Conservation (phyloP, 2,888 invertebrate species). For the Hyposoter didymator region DNA sequence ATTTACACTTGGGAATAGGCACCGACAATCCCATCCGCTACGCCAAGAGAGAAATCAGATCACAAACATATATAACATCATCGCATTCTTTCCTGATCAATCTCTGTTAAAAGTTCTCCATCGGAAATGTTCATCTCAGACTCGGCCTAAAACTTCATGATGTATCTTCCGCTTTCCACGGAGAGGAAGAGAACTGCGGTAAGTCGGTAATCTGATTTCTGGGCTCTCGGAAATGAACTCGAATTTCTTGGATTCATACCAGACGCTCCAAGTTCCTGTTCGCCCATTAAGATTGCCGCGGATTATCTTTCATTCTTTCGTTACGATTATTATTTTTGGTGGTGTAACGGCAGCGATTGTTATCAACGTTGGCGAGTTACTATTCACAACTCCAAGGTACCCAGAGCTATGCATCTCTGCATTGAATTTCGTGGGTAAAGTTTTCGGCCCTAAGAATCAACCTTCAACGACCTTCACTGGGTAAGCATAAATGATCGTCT, state of each 20-base stretch:
- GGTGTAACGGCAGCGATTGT: conserved; percentile 6
- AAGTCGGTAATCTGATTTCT: not conserved
- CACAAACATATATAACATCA: not conserved
- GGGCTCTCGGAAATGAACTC: not conserved
- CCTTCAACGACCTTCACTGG: conserved; percentile 33
- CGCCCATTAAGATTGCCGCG: not conserved
- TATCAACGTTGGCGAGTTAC: not conserved
- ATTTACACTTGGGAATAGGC: conserved; percentile 33
- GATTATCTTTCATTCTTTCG: not conserved
- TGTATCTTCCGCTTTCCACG: not conserved
- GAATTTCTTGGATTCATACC: not conserved
- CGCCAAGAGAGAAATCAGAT: conserved; percentile 2
- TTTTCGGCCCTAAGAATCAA: conserved; percentile 34
- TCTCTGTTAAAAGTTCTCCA: not conserved
- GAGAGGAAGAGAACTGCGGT: not conserved
- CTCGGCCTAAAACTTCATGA: not conserved
- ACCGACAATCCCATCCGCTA: conserved; percentile 5
- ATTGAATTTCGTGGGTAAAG: conserved; percentile 14
- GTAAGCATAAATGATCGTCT: conserved; percentile 47
- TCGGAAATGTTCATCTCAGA: not conserved
- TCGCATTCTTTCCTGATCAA: not conserved
- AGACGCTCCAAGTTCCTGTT: not conserved
- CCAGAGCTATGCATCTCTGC: conserved; percentile 28
- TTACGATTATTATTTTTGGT: not conserved
- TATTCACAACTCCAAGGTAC: not conserved